Base-by-base conservation (phyloP, 1,140 invertebrate species). In the Paralvinella palmiformis region DNA sequence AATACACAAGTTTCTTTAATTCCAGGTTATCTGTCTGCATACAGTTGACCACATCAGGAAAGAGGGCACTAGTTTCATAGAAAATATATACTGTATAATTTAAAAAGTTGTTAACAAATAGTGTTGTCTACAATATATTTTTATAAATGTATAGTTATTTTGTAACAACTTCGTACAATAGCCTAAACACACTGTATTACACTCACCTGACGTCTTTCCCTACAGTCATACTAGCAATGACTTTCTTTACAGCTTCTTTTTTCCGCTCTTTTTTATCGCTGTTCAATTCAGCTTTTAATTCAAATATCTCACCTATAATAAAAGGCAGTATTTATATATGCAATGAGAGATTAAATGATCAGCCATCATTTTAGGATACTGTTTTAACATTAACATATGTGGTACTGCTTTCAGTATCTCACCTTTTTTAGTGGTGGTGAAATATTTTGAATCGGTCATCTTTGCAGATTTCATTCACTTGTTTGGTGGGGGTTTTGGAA, bases 11-110 rank as follows among this genome's bases (percentile, higher is more conserved):
- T 76, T 99, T 99, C 84, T 99, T 99, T 69, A 99, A 81, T 81
- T 99, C 97, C 76, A 99, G 84, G 83, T 99, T 99, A 79, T 99
- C 97, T 7, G 97, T 99, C 82, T 99, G 97, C 96, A 99, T 99
- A 78, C 97, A 99, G 79, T 99, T 99, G 29, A 99, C 94, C 32
- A 99, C 97, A 82, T 99, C 96, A 6, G 97, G 95, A 80, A 99
- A 99, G 1, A 99, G 82, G 10, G 95, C 94, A 76, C 85, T 85
- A 69, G 59, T 79, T 69, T 6, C 7, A 32, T 6, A 59, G 17
- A 59, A 59, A 33, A 13, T 35, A 58, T 13, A 35, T 10, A 10
- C 32, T 10, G 15, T 20, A 7, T 53, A 7, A 15, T 10, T 41
- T 10, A n/a, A 10, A 13, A 41, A 10, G 37, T n/a, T 41, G 37